Percentiles rank a stretch among this genome's conserved stretches.
These are phyloP conservation scores for Patiria miniata DNA, from an alignment of 35 echinoderm and acorn worm species.

Conservation along the genomic window DNA sequence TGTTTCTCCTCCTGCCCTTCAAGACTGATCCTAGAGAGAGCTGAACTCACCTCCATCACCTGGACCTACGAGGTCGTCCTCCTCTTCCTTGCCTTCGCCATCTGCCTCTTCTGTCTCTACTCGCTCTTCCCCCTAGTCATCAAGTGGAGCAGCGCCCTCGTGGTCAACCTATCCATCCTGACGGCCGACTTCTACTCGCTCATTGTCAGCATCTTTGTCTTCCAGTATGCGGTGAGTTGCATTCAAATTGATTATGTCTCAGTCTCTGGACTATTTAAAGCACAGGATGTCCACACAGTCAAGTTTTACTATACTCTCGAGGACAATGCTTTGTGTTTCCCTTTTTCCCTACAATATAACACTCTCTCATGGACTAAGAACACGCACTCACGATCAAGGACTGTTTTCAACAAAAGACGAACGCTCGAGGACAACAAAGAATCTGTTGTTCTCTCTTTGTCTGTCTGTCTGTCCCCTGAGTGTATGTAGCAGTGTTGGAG, in stretches of 20 bases:
- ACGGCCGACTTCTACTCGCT: slow-evolving; percentile 92
- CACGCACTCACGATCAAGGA: no score
- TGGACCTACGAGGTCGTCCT: slow-evolving; percentile 71
- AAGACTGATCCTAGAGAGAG: slow-evolving; percentile 77
- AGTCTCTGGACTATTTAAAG: not conserved
- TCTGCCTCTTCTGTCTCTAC: slow-evolving; percentile 88
- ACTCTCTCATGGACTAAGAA: no score
- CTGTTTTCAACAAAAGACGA: no score
- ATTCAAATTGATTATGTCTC: no score
- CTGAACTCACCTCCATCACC: slow-evolving; percentile 63
- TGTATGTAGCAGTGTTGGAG: not conserved
- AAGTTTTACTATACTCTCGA: no score
- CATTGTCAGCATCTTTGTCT: slow-evolving; percentile 82
- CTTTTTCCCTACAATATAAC: not conserved
- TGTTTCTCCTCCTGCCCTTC: no score
- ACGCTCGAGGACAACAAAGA: no score
- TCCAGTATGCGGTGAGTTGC: slow-evolving; percentile 77
- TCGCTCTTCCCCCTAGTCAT: slow-evolving; percentile 96
- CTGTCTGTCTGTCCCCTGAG: not conserved
- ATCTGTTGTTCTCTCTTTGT: no score
- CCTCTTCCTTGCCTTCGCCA: slow-evolving; percentile 78
- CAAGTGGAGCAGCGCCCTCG: slow-evolving; percentile 85
- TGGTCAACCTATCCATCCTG: slow-evolving; percentile 93
- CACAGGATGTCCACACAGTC: not conserved
- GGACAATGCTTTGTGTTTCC: no score